phyloP scores from a whole-genome alignment of 2,888 invertebrate genomes.

The Leptopilina syphax region DNA sequence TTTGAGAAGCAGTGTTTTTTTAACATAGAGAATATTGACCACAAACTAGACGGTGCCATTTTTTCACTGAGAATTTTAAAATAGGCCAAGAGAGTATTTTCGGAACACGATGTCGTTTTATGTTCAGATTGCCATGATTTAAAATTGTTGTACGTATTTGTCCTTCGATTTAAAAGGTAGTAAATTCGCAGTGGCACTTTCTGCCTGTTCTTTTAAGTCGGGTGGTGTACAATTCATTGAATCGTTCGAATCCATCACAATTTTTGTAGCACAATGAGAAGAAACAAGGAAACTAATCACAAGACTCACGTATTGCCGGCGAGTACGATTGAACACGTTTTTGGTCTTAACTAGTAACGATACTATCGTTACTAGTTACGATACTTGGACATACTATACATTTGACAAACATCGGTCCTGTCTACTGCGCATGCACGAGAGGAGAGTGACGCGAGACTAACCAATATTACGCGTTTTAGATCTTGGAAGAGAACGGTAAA shows the following conservation, averaged over 20 bases:
- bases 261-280: neutral
- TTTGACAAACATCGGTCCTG: slow-evolving; percentile 4
- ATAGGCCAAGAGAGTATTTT: neutral
- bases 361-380: too few species aligned
- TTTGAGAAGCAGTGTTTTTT: slow-evolving; percentile 6
- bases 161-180: neutral
- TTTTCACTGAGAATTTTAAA: neutral
- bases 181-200: neutral
- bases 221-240: slow-evolving; percentile 4
- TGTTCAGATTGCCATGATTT: neutral
- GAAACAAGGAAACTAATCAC: neutral
- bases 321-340: neutral
- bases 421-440: slow-evolving; percentile 1
- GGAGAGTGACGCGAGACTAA: neutral
- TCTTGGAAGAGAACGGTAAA: neutral
- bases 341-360: neutral
- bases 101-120: slow-evolving; percentile 8
- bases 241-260: neutral
- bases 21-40: slow-evolving; percentile 23
- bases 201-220: neutral
- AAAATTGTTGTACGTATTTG: neutral
- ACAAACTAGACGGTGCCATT: neutral
- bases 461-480: neutral
- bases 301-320: neutral
- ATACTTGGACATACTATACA: neutral